Conservation (phyloP, 2,113 vertebrate species). For the Silurus glanis region DNA sequence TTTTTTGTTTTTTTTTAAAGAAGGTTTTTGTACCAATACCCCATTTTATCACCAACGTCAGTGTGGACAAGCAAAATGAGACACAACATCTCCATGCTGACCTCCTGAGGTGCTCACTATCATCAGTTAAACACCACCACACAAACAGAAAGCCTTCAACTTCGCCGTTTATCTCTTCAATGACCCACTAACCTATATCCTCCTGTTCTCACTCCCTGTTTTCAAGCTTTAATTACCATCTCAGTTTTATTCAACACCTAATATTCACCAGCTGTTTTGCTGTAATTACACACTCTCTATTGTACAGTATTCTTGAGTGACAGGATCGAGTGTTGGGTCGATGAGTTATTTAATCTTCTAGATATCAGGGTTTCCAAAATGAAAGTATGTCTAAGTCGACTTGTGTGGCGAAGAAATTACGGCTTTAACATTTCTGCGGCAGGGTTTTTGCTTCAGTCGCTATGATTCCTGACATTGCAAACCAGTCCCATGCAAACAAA, state of each 20-base stretch:
- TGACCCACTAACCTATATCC: conserved; percentile 50
- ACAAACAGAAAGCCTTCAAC: conserved; percentile 12
- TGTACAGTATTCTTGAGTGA: background rate
- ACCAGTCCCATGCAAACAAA: conserved; percentile 5
- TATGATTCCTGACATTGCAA: conserved; percentile 4
- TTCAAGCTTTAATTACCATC: conserved; percentile 38
- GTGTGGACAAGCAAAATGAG: background rate
- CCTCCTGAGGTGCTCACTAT: background rate
- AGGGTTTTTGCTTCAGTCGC: background rate
- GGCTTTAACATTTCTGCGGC: background rate
- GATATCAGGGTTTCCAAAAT: background rate
- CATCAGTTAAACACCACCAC: conserved; percentile 28
- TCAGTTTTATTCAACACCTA: conserved; percentile 27
- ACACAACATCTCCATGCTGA: background rate
- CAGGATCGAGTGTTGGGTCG: background rate
- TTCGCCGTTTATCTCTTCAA: conserved; percentile 5
- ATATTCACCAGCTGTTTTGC: conserved; percentile 29
- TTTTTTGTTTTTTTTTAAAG: too few species aligned
- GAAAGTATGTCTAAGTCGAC: background rate
- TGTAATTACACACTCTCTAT: conserved; percentile 28
- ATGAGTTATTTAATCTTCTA: background rate
- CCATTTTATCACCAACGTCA: background rate
- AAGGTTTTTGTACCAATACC: conserved; percentile 1
- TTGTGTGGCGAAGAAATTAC: background rate
- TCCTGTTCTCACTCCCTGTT: background rate